Evolutionary conservation across 2,113 vertebrate genomes (phyloP).

Genomic region (Leiothrix lutea): DNA sequence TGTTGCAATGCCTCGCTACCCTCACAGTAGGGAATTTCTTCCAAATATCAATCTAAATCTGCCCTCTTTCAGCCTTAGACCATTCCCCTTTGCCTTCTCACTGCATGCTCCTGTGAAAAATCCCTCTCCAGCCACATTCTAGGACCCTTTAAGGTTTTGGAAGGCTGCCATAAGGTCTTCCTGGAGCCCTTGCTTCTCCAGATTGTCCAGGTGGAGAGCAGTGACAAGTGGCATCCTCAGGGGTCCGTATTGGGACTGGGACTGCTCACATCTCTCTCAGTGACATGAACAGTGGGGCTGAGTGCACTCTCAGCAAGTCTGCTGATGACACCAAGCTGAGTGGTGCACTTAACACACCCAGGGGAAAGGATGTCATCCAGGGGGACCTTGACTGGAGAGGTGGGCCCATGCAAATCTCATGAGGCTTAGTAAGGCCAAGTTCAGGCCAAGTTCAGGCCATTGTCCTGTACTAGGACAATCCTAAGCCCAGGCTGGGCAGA

Average conservation of each 20-base stretch:
- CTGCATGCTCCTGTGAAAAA: neutral
- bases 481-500: neutral
- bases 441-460: no score
- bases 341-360: no score
- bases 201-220: no score
- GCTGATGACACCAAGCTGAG: neutral
- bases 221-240: no score
- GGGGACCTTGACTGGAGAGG: neutral
- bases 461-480: no score
- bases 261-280: neutral
- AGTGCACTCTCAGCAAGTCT: neutral
- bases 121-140: no score
- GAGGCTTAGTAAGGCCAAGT: neutral
- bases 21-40: neutral
- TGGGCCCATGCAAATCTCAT: neutral
- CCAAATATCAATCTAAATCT: neutral
- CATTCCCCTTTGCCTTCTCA: neutral
- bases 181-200: neutral
- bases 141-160: neutral
- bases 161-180: neutral
- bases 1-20: neutral
- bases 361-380: neutral
- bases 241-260: rapidly evolving
- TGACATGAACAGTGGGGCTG: rapidly evolving
- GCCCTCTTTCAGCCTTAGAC: neutral